phyloP scores from a whole-genome alignment of 2,113 vertebrate genomes.

The Romanogobio albipinnatus region DNA sequence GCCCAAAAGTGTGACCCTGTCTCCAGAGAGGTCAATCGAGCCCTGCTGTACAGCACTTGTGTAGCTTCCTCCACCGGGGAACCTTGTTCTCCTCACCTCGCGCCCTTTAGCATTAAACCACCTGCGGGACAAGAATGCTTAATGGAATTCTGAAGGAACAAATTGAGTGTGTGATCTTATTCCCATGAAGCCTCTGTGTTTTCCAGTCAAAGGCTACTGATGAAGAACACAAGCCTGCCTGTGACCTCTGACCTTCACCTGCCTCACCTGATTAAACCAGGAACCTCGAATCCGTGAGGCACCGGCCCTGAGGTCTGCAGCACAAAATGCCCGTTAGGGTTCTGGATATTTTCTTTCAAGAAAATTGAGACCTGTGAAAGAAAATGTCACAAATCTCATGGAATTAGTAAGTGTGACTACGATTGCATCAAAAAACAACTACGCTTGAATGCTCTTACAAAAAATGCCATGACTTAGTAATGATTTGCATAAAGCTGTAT shows the following conservation, averaged over 20 bases:
- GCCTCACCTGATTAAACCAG: conserved; percentile 87
- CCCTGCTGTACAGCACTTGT: conserved; percentile 77
- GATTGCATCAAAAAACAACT: too few species aligned
- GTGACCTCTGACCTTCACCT: background rate
- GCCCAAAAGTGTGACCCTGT: conserved; percentile 87
- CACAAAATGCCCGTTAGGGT: conserved; percentile 86
- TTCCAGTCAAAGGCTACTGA: background rate
- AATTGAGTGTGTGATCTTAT: background rate
- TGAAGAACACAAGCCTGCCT: background rate
- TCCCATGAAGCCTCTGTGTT: background rate
- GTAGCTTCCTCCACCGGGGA: conserved; percentile 82
- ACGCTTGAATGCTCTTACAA: background rate
- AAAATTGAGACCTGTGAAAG: conserved; percentile 87
- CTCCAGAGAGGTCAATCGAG: conserved; percentile 87
- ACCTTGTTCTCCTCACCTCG: conserved; percentile 79
- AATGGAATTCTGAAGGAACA: background rate
- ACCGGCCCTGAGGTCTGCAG: conserved; percentile 84
- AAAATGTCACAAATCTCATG: background rate
- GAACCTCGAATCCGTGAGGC: conserved; percentile 85
- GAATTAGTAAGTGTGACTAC: background rate
- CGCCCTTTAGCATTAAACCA: conserved; percentile 80
- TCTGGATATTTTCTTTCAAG: conserved; percentile 88
- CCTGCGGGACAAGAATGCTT: conserved; percentile 68
- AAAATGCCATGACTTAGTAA: background rate
- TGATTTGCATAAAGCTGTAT: conserved; percentile 4